Base-by-base conservation (phyloP, 1,140 invertebrate species). In the Drosophila nikananu region DNA sequence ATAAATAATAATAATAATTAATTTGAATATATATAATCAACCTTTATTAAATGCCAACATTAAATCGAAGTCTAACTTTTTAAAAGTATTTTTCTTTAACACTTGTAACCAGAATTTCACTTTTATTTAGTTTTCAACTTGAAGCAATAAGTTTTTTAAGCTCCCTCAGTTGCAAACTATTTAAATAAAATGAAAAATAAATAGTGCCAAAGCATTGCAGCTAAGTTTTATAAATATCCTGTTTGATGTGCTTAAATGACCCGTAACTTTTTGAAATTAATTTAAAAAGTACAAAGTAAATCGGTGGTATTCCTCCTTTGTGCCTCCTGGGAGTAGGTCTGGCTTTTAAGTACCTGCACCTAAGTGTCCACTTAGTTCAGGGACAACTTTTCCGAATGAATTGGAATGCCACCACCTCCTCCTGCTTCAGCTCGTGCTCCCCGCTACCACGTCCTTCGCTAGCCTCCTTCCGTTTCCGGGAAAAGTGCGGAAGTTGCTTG, bases 401-500 rank as follows among this genome's bases (percentile, higher is more conserved):
- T 73, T 72, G 68, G 23, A 37, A 57, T 48, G 51, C 51, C 64
- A 27, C 52, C 32, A 15, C 15, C 25, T 52, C 6, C 54, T 55
- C 9, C 5, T 27, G 10, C 32, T 35, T 12, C 1, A 1, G 19
- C 44, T 44, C 12, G 1, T 3, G 19, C 19, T 15, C 17, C 3
- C 25, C 25, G 17, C 17, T 7, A 17, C 17, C 17, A n/a, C n/a
- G 48, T 27, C 48, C 65, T 42, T n/a, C 30, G 19, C 65, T 32
- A 46, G 54, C 54, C 54, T 35, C 25, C 57, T 67, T 51, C 68
- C 19, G 41, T 55, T 54, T 57, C 64, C 62, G 75, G 61, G 35
- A 60, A 60, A 64, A 70, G 75, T 70, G 62, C 83, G 81, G 81
- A 89, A 77, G 81, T 90, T 81, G 81, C 86, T 82, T 89, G 86